Percentiles rank a stretch among this genome's conserved stretches.
phyloP scores from a whole-genome alignment of 2,797 vertebrate species.

The Pempheris klunzingeri region DNA sequence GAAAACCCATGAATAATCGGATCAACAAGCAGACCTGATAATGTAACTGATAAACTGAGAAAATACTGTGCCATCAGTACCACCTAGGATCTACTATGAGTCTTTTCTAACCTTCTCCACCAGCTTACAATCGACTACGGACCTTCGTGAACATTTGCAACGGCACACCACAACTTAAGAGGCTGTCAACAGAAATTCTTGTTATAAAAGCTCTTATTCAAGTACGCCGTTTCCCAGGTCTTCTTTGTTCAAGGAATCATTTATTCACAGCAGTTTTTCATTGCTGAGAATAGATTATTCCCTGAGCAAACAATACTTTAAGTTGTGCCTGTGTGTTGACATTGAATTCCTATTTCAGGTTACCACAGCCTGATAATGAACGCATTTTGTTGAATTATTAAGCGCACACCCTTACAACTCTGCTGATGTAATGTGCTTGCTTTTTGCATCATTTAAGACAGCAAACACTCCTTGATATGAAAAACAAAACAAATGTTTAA shows the following conservation, averaged over 20 bases:
- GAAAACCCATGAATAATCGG: too few species aligned
- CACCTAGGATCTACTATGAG: background rate
- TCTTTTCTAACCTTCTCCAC: background rate
- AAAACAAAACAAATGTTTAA: constrained; percentile 25
- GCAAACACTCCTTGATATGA: background rate
- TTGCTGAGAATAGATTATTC: constrained; percentile 26
- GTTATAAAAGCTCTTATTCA: background rate
- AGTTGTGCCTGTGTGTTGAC: background rate
- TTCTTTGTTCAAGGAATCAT: constrained; percentile 27
- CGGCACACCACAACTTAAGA: background rate
- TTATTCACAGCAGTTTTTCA: constrained; percentile 14
- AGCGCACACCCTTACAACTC: constrained; percentile 30
- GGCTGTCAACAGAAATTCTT: constrained; percentile 5
- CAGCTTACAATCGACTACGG: background rate
- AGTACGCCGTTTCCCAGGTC: constrained; percentile 18
- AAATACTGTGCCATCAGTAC: background rate
- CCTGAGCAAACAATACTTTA: constrained; percentile 34
- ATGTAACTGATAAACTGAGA: too few species aligned
- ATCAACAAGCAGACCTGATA: too few species aligned
- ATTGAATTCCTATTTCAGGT: constrained; percentile 18
- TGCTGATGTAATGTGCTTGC: constrained; percentile 28
- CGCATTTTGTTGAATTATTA: constrained; percentile 59
- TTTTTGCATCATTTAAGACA: constrained; percentile 40
- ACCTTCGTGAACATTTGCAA: background rate
- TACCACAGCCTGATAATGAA: constrained; percentile 30